Evolutionary conservation across 2,113 vertebrate species (phyloP), one percentile per base, ranked within the genome.

Genomic region (Tursiops truncatus): DNA sequence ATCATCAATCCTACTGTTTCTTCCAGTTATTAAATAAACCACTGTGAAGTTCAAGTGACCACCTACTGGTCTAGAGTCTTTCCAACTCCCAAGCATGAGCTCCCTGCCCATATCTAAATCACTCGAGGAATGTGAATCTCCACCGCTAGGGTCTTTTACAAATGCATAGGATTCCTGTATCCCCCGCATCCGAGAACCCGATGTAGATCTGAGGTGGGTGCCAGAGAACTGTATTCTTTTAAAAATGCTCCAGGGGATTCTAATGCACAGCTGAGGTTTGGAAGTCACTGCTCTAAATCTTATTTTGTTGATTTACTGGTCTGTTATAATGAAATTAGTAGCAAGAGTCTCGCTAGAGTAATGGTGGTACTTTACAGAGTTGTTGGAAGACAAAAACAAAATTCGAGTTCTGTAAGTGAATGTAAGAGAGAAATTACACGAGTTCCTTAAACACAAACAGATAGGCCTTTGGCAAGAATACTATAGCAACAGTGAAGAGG

Each of bases 401-500:
- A 92, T 5, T 3, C 31, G 74, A 84, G 76, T 70, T 95, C 79
- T 94, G 4, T 73, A 36, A 84, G 63, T 87, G 33, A 96, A 92
- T 82, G 1, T n/a, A 83, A 70, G 63, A 84, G 18, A 85, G 58
- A 81, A 67, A 83, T 70, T 77, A 74, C 25, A 18, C 25, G 67
- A 53, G 33, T 65, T 94, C 44, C 87, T 96, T 94, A 87, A 86
- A 92, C 41, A 98, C 73, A 97, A 94, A 96, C 33, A 86, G 90
- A 95, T 21, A 96, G 81, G 53, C 4, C 89, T 97, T 94, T 47
- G 31, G 36, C 82, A 86, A 41, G 83, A 89, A 41, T 89, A 77
- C 36, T 76, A 92, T 4, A 95, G 83, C 93, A 96, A 91, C 92
- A 65, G 84, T 36, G 44, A 94, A 84, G 91, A 92, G 53, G 95